Percentiles rank a stretch among this genome's conserved stretches.
Evolutionary conservation across 2,797 vertebrate genomes (phyloP).

Genomic region (Triplophysa yarkandensis): DNA sequence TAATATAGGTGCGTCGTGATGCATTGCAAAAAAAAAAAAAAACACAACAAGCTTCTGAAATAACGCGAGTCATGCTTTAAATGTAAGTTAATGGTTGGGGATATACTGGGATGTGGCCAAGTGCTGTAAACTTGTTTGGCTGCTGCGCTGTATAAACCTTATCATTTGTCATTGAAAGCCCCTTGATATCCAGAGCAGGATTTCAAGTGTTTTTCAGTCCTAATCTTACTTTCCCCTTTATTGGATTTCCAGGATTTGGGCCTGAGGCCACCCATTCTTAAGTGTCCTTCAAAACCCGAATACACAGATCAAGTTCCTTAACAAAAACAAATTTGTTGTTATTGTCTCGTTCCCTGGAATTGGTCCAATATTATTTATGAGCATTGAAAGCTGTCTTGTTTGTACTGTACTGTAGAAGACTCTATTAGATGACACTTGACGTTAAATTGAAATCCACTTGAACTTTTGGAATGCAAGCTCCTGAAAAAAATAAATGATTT

Average conservation of each 20-base stretch:
- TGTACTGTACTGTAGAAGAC: background rate
- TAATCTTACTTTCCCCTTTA: constrained; percentile 36
- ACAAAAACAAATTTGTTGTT: background rate
- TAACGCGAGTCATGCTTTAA: background rate
- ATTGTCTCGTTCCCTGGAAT: constrained; percentile 4
- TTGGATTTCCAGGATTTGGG: constrained; percentile 43
- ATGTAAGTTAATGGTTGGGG: background rate
- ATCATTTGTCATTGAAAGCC: constrained; percentile 17
- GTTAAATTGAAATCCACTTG: background rate
- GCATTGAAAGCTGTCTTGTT: background rate
- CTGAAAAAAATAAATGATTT: background rate
- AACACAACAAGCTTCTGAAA: background rate
- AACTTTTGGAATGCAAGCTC: background rate
- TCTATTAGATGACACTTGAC: background rate
- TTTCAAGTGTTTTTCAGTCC: constrained; percentile 43
- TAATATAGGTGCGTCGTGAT: background rate
- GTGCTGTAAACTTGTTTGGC: background rate
- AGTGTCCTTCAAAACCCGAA: constrained; percentile 2
- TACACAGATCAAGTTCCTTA: background rate
- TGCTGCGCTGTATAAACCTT: background rate
- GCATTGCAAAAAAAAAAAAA: background rate
- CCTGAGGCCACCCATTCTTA: constrained; percentile 20
- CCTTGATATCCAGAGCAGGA: constrained; percentile 25
- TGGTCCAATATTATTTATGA: background rate
- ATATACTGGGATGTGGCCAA: constrained; percentile 8